A percentile compares a stretch with the other conserved stretches of the same genome.
phyloP scores from a whole-genome alignment of 2,797 vertebrate species.

The Pseudomugil tenellus region DNA sequence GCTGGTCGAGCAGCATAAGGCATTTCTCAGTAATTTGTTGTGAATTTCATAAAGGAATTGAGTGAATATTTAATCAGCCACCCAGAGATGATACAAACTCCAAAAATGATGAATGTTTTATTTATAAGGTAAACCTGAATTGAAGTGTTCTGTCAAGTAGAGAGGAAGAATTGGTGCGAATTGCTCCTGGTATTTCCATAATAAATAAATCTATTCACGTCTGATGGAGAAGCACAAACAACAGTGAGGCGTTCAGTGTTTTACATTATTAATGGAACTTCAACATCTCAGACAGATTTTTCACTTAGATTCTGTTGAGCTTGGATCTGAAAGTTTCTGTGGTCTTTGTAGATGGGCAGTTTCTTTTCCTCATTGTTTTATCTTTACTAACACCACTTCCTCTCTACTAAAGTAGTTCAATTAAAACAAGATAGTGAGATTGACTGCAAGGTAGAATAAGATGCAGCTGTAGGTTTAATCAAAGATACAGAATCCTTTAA shows the following conservation, averaged over 20 bases:
- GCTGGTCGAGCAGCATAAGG: background rate
- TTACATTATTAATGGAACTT: conserved; percentile 62
- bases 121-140: conserved; percentile 25
- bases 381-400: conserved; percentile 16
- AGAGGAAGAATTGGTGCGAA: conserved; percentile 39
- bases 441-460: background rate
- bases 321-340: conserved; percentile 40
- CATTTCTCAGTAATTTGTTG: background rate
- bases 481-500: conserved; percentile 33
- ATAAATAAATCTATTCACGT: conserved; percentile 56
- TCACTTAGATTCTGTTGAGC: conserved; percentile 45
- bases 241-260: conserved; percentile 36
- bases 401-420: background rate
- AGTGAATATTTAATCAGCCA: conserved; percentile 1
- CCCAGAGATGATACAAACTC: background rate
- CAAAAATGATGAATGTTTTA: background rate
- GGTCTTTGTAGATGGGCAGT: conserved; percentile 8
- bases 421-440: background rate
- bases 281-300: conserved; percentile 36
- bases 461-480: conserved; percentile 7
- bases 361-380: conserved; percentile 37
- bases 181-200: conserved; percentile 49
- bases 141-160: conserved; percentile 41
- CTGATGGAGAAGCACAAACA: conserved; percentile 49
- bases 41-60: background rate